phyloP scores from a whole-genome alignment of 92 coral and sea anemone genomes.

The Epizoanthus rinbou region DNA sequence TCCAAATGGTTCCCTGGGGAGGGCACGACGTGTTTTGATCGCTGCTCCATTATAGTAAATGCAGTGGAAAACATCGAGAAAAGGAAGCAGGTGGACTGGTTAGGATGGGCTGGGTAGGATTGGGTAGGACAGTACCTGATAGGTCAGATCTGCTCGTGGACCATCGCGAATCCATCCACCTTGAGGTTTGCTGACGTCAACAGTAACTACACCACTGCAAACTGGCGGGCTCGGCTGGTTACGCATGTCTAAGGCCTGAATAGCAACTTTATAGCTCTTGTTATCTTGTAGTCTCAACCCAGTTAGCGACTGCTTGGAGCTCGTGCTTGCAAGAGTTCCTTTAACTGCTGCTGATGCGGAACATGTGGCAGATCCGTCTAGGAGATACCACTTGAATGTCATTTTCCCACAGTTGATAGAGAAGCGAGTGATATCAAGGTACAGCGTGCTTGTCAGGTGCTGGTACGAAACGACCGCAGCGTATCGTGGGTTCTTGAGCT shows the following conservation, averaged over 20 bases:
- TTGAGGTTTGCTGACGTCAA: slow-evolving; percentile 63
- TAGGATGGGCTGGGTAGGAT: no score
- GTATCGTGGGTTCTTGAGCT: slow-evolving; percentile 32
- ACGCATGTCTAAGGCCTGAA: slow-evolving; percentile 52
- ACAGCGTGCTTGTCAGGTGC: slow-evolving; percentile 38
- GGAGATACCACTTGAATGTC: slow-evolving; percentile 49
- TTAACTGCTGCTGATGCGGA: slow-evolving; percentile 7
- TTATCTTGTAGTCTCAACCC: slow-evolving; percentile 52
- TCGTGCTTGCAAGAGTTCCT: slow-evolving; percentile 32
- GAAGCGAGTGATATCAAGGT: slow-evolving; percentile 47
- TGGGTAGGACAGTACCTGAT: slow-evolving; percentile 46
- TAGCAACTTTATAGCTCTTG: slow-evolving; percentile 50
- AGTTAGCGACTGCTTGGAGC: slow-evolving; percentile 47
- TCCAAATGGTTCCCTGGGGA: no score
- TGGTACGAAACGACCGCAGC: slow-evolving; percentile 47
- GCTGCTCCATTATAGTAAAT: no score
- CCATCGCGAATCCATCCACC: slow-evolving; percentile 91
- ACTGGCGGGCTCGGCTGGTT: slow-evolving; percentile 47
- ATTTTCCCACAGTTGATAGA: slow-evolving; percentile 51
- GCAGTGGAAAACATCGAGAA: no score
- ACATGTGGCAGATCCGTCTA: slow-evolving; percentile 40
- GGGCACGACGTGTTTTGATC: no score
- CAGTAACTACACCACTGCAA: slow-evolving; percentile 53
- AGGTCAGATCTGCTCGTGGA: slow-evolving; percentile 62
- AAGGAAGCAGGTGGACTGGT: no score